These are phyloP conservation scores for Drosophila borborema DNA, from an alignment of 2,888 invertebrate species.

Conservation along the genomic window DNA sequence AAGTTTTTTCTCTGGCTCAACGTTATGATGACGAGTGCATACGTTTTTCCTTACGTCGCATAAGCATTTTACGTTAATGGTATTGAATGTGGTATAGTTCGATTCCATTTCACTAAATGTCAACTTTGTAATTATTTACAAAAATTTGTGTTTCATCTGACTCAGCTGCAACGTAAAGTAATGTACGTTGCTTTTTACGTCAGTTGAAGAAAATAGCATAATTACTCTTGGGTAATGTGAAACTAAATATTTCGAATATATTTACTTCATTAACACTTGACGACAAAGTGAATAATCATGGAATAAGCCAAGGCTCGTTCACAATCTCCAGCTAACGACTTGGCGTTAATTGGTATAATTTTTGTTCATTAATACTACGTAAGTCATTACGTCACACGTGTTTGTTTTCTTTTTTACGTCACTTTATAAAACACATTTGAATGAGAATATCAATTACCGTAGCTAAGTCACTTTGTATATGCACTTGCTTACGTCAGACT, in stretches of 20 bases:
- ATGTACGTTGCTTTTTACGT: neutral
- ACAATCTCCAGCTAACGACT: neutral
- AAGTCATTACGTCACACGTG: neutral
- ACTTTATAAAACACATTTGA: neutral
- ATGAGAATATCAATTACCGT: conserved; percentile 27
- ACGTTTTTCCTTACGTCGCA: conserved; percentile 9
- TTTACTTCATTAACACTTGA: neutral
- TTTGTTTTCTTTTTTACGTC: neutral
- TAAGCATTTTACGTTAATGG: conserved; percentile 15
- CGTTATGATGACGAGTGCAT: neutral
- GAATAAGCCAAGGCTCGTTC: no score
- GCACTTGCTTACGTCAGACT: conserved; percentile 11
- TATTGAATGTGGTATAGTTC: neutral
- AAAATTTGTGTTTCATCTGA: neutral
- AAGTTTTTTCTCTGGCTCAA: neutral
- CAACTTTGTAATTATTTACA: neutral
- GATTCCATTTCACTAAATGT: neutral
- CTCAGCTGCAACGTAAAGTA: neutral
- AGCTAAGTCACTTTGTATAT: neutral
- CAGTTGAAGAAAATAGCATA: neutral
- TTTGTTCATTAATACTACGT: neutral
- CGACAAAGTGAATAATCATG: neutral
- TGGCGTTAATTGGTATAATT: neutral
- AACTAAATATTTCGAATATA: neutral
- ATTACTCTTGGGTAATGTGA: neutral